Conservation (phyloP, 2,797 vertebrate genomes). For the Muraenolepis orangiensis region DNA sequence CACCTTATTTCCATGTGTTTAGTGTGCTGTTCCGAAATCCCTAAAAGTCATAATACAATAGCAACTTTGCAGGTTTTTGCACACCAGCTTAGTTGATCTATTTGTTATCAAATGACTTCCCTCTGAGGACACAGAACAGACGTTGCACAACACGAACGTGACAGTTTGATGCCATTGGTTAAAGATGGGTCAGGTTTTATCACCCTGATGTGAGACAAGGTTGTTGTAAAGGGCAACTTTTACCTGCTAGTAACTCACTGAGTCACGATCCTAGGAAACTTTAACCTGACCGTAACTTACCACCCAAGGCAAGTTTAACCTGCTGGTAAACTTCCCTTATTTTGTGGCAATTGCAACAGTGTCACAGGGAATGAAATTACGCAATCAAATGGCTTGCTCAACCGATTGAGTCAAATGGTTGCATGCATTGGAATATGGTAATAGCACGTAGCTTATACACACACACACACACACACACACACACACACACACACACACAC, state of each 20-base stretch:
- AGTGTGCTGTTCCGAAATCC: no score
- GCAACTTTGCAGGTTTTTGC: no score
- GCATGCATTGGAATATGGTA: neutral
- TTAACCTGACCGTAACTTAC: neutral
- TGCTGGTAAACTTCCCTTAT: no score
- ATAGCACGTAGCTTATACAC: slow-evolving; percentile 31
- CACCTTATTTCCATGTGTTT: no score
- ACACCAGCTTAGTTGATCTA: no score
- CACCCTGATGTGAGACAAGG: neutral
- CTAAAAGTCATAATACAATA: no score
- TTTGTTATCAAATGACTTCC: no score
- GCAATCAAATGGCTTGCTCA: neutral
- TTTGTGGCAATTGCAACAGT: neutral
- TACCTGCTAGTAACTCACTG: neutral
- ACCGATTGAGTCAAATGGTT: neutral
- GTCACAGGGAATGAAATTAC: neutral
- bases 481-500: neutral
- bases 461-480: neutral
- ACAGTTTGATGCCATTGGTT: neutral
- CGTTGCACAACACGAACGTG: no score
- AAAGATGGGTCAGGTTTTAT: neutral
- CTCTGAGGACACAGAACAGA: no score
- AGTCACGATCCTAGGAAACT: no score
- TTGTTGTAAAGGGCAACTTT: neutral
- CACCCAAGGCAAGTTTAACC: no score